Evolutionary conservation across 2,888 invertebrate species (phyloP).

Genomic region (Cephus sareptanus): DNA sequence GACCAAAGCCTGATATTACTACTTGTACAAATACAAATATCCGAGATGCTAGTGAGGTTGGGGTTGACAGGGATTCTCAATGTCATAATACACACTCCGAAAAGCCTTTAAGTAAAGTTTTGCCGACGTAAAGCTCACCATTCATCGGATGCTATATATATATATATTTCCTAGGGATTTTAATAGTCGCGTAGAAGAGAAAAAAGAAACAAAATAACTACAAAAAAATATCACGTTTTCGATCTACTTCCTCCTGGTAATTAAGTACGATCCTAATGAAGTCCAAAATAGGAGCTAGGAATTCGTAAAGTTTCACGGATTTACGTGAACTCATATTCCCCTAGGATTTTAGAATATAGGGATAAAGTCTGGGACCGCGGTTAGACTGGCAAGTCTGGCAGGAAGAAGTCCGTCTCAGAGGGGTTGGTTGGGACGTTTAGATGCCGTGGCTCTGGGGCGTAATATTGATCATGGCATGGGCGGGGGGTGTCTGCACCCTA

Average conservation of each 20-base stretch:
- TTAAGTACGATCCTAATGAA: neutral
- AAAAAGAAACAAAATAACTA: slow-evolving; percentile 1
- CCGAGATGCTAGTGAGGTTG: slow-evolving; percentile 13
- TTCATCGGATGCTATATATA: neutral
- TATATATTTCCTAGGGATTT: neutral
- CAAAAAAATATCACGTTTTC: neutral
- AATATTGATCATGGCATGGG: slow-evolving; percentile 64
- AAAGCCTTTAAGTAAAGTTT: neutral
- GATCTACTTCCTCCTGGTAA: neutral
- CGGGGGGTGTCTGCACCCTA: slow-evolving; percentile 61
- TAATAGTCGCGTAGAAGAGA: neutral
- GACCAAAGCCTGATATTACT: slow-evolving; percentile 56
- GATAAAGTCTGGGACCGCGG: slow-evolving; percentile 23
- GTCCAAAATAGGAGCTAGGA: neutral
- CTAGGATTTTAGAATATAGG: neutral
- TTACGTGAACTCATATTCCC: neutral
- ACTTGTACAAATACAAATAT: slow-evolving; percentile 56
- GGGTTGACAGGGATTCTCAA: neutral
- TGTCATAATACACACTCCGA: neutral
- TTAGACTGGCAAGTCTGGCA: slow-evolving; percentile 33
- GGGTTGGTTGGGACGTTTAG: slow-evolving; percentile 51
- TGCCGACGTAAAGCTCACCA: neutral
- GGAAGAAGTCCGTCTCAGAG: slow-evolving; percentile 60
- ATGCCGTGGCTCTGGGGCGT: slow-evolving; percentile 60
- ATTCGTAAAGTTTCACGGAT: neutral